Percentiles rank a stretch among this genome's conserved stretches.
These are phyloP conservation scores for Aethina tumida DNA, from an alignment of 1,140 invertebrate species.

Conservation along the genomic window DNA sequence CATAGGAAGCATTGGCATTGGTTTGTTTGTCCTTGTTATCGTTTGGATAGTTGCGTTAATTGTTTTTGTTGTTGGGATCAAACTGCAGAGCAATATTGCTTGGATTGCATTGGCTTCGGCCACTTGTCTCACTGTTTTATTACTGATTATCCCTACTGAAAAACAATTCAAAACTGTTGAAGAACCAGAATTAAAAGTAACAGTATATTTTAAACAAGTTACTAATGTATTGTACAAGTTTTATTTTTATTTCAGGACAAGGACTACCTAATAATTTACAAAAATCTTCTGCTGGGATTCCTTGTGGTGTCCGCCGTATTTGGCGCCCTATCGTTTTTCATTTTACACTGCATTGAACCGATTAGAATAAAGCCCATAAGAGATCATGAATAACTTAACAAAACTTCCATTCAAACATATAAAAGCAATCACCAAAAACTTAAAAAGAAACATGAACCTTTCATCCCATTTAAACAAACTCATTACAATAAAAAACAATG, in stretches of 20 bases:
- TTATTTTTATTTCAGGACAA: slow-evolving; percentile 42
- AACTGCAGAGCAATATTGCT: slow-evolving; percentile 45
- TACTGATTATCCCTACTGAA: slow-evolving; percentile 42
- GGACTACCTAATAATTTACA: slow-evolving; percentile 46
- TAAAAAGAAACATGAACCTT: slow-evolving; percentile 10
- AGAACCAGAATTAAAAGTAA: slow-evolving; percentile 27
- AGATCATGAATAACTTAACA: slow-evolving; percentile 20
- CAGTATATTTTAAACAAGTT: slow-evolving; percentile 11
- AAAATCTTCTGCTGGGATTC: slow-evolving; percentile 39
- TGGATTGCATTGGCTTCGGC: slow-evolving; percentile 38
- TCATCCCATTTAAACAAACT: slow-evolving; percentile 35
- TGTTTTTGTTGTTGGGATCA: slow-evolving; percentile 44
- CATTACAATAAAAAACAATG: slow-evolving; percentile 46
- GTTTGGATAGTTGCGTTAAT: slow-evolving; percentile 44
- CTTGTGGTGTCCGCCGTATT: slow-evolving; percentile 38
- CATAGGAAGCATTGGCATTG: slow-evolving; percentile 44
- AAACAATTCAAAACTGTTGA: slow-evolving; percentile 30
- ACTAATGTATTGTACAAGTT: slow-evolving; percentile 7
- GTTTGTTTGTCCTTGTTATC: slow-evolving; percentile 44
- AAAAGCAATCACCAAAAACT: slow-evolving; percentile 8
- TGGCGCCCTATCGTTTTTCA: slow-evolving; percentile 40
- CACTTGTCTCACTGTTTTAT: slow-evolving; percentile 40
- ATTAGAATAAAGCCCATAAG: slow-evolving; percentile 32
- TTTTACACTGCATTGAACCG: slow-evolving; percentile 41
- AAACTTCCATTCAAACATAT: slow-evolving; percentile 13